Evolutionary conservation across 2,888 invertebrate species (phyloP), one percentile per base, ranked within the genome.

Genomic region (Linhomoeus sp.): DNA sequence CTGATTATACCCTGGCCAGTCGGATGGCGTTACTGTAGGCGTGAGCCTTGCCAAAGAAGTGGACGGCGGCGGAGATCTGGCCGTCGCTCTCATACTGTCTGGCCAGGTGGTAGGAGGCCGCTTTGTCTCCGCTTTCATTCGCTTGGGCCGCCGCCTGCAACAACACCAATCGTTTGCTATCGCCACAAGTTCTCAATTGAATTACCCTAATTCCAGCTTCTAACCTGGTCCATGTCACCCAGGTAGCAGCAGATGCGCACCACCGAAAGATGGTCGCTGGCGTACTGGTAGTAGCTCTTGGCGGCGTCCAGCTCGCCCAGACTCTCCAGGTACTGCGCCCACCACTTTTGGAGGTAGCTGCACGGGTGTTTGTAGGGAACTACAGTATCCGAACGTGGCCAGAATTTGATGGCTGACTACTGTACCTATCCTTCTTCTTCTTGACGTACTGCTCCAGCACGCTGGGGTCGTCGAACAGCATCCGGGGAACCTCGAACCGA

Each of bases 271-370:
- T 76, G 76, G 66, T 97, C 92, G 51, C 80, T 79, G 0, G 90
- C 87, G 49, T 77, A 76, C 58, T 48, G 40, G 64, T 97, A 97
- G 43, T 81, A 79, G 50, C 80, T 79, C 50, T 88, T 67, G 0
- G 97, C 92, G 1, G 77, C 75, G 53, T 85, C 81, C 73, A 90
- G 78, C 59, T 94, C 87, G 0, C 87, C 88, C 33, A 80, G 79
- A 56, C 88, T 88, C 69, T 97, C 97, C 50, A 86, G 74, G 63
- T 88, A 94, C 63, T 92, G 90, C 0, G 90, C 97, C 83, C 92
- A 92, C 94, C 94, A 97, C 61, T 81, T 82, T 49, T 81, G 76
- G 57, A 94, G 73, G 53, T 78, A 78, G 17, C 78, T 79, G 55
- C 41, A 64, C 52, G 3, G 35, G 15, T 33, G 35, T 9, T 33